phyloP scores from a whole-genome alignment of 2,797 vertebrate species.

The Clamator glandarius region DNA sequence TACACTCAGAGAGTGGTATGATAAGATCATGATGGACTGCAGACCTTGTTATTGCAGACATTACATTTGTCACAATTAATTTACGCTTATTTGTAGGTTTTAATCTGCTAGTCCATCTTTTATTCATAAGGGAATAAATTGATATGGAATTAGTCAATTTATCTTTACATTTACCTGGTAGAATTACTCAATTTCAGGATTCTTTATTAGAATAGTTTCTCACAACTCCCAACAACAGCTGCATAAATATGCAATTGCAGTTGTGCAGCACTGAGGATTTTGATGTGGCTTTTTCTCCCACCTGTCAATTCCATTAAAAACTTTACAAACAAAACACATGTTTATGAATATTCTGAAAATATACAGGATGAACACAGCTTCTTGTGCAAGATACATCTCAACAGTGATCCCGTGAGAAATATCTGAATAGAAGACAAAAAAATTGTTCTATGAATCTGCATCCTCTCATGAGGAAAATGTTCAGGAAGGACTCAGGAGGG shows the following conservation, averaged over 20 bases:
- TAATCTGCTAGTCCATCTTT: conserved; percentile 9
- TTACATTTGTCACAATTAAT: conserved; percentile 9
- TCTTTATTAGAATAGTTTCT: conserved; percentile 28
- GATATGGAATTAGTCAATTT: background rate
- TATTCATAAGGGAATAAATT: conserved; percentile 26
- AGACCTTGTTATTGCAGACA: background rate
- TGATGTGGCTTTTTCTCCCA: background rate
- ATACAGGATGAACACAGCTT: background rate
- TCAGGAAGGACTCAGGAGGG: background rate
- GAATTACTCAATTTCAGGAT: background rate
- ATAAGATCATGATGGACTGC: background rate
- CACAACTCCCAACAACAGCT: background rate
- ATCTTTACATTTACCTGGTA: background rate
- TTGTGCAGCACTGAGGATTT: background rate
- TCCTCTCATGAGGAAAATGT: background rate
- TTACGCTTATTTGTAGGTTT: conserved; percentile 21
- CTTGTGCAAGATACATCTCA: background rate
- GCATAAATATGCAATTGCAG: background rate
- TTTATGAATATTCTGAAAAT: background rate
- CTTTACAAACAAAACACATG: background rate
- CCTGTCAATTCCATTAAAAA: background rate
- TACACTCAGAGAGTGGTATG: background rate
- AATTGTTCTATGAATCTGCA: background rate
- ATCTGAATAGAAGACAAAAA: background rate
- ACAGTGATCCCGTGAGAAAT: background rate